Evolutionary conservation across 2,113 vertebrate species (phyloP).

Genomic region (Ptychochromis oligacanthus): DNA sequence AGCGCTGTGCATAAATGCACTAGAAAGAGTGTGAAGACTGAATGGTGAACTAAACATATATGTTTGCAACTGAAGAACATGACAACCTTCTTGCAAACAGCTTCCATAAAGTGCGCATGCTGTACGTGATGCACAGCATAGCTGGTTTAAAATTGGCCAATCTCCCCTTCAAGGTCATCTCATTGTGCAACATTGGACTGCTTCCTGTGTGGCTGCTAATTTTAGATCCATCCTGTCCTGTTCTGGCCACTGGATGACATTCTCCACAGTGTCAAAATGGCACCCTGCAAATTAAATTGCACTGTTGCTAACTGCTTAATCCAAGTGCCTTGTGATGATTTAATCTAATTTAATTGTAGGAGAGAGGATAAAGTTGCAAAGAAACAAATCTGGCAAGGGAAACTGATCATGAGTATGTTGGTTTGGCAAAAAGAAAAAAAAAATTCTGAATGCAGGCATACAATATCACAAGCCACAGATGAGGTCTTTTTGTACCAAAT

Average conservation of each 20-base stretch:
- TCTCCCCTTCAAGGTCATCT: not conserved
- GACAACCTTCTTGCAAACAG: rapidly evolving
- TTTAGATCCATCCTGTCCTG: not conserved
- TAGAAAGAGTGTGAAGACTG: not conserved
- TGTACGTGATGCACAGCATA: no score
- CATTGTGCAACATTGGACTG: not conserved
- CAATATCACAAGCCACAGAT: no score
- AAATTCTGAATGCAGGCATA: no score
- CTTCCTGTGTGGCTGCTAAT: not conserved
- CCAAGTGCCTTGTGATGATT: not conserved
- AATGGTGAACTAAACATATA: not conserved
- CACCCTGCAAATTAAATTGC: not conserved
- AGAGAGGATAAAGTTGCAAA: no score
- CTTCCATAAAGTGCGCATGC: not conserved
- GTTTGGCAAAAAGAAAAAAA: not conserved
- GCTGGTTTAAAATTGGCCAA: rapidly evolving
- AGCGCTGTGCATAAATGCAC: not conserved
- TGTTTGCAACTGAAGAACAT: rapidly evolving
- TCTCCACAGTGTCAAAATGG: not conserved
- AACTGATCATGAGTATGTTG: not conserved
- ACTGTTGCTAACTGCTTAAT: not conserved
- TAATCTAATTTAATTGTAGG: not conserved
- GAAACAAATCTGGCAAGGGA: no score
- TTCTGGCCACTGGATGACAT: not conserved
- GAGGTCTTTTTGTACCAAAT: not conserved